Evolutionary conservation across 2,797 vertebrate genomes (phyloP), one percentile per base, ranked within the genome.

Genomic region (Urocyon cinereoargenteus): DNA sequence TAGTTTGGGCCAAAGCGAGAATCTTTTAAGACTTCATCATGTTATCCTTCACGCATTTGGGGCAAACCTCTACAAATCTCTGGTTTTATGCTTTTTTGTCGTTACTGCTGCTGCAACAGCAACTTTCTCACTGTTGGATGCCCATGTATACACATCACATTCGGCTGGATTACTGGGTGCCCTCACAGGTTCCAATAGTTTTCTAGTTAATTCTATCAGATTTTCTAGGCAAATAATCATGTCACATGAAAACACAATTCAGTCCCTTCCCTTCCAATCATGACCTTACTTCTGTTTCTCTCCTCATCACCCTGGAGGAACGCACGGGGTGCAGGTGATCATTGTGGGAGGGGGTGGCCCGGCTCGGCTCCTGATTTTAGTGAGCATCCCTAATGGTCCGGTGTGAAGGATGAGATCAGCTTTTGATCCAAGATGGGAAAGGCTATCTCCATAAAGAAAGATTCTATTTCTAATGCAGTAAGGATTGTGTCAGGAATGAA

Each of bases 111-210:
- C 19, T 49, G 22, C 0, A 2, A 62, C 53, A 15, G 72, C 72
- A 49, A 68, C 28, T 15, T 64, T 22, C 82, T 40, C 49, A 31
- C 24, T 12, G 24, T 28, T n/a, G 31, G n/a, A 3, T 22, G 62
- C 78, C 34, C 24, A 51, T 40, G 14, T 4, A 57, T 1, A 55
- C 16, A 53, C 2, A 6, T 13, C 55, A 40, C 0, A 0, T 64
- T 59, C n/a, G 15, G 34, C 15, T 10, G 31, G 53, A 61, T 5
- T 18, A 26, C 2, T n/a, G 6, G 31, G 7, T 8, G 40, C 36
- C 28, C 82, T 55, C 64, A 92, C 59, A 5, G 2, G 26, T 26
- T 19, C 31, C 55, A 19, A 34, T 16, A 11, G 16, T 34, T 82
- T 68, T 51, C 49, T 8, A 22, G 34, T n/a, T n/a, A 40, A 84